These are phyloP conservation scores for Gouania willdenowi DNA, from an alignment of 2,797 vertebrate genomes.

Conservation along the genomic window DNA sequence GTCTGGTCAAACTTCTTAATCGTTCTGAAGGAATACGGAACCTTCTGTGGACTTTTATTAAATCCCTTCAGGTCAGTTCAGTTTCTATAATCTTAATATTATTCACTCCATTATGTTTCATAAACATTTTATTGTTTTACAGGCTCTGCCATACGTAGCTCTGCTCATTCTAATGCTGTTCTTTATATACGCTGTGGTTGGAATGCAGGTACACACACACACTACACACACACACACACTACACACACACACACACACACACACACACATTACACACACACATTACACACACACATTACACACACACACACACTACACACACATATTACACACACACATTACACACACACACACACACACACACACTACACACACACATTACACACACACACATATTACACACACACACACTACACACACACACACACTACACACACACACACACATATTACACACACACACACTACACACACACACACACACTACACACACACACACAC, in stretches of 20 bases:
- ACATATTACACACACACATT: background rate
- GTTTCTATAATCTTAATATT: too few relatives aligned
- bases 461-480: too few relatives aligned
- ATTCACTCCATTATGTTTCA: too few relatives aligned
- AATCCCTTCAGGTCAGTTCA: constrained; percentile 86
- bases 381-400: constrained; percentile 2
- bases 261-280: constrained; percentile 1
- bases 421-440: constrained; percentile 1
- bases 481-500: too few relatives aligned
- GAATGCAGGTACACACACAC: constrained; percentile 84
- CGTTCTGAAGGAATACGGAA: constrained; percentile 90
- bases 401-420: background rate
- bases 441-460: background rate
- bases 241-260: background rate
- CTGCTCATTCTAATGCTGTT: constrained; percentile 77
- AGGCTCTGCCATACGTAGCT: constrained; percentile 79
- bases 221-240: too few relatives aligned
- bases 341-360: too few relatives aligned
- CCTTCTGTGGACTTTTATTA: constrained; percentile 94
- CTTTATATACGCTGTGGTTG: constrained; percentile 94
- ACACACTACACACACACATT: background rate
- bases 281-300: background rate
- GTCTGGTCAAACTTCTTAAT: constrained; percentile 89
- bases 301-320: background rate
- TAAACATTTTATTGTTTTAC: constrained; percentile 21